These are phyloP conservation scores for Dissostichus mawsoni DNA, from an alignment of 2,113 vertebrate species.

Conservation along the genomic window DNA sequence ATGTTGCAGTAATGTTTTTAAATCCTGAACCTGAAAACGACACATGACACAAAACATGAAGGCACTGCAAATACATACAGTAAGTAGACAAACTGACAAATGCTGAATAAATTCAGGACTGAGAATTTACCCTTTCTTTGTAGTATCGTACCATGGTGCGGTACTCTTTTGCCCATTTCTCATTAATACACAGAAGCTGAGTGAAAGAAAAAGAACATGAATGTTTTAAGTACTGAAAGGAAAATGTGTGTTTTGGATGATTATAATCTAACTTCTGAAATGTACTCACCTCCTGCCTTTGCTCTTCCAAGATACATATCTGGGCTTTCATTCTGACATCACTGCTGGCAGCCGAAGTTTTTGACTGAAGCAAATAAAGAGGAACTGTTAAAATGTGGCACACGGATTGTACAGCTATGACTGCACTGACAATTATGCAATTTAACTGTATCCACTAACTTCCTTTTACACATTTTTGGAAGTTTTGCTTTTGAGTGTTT, in stretches of 20 bases:
- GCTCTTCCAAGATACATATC: constrained; percentile 65
- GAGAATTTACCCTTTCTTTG: constrained; percentile 60
- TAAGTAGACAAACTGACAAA: not conserved
- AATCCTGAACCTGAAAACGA: constrained; percentile 30
- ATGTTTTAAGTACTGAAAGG: not conserved
- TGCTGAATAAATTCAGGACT: not conserved
- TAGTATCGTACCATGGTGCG: constrained; percentile 62
- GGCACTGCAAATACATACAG: not conserved
- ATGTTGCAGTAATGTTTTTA: constrained; percentile 29
- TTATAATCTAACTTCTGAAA: constrained; percentile 16
- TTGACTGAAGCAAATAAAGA: constrained; percentile 32
- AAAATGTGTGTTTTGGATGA: not conserved
- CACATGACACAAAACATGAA: not conserved
- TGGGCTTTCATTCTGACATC: constrained; percentile 39
- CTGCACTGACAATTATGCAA: constrained; percentile 34
- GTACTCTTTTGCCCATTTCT: constrained; percentile 78
- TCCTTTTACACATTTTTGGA: constrained; percentile 72
- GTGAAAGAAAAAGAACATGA: constrained; percentile 15
- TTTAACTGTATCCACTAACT: constrained; percentile 24
- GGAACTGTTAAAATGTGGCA: constrained; percentile 47
- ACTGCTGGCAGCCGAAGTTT: not conserved
- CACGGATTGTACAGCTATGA: not conserved
- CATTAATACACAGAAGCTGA: constrained; percentile 79
- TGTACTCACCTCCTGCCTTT: constrained; percentile 66
- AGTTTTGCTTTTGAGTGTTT: constrained; percentile 52